Conservation (phyloP, 2,113 vertebrate genomes). For the Ginglymostoma cirratum region DNA sequence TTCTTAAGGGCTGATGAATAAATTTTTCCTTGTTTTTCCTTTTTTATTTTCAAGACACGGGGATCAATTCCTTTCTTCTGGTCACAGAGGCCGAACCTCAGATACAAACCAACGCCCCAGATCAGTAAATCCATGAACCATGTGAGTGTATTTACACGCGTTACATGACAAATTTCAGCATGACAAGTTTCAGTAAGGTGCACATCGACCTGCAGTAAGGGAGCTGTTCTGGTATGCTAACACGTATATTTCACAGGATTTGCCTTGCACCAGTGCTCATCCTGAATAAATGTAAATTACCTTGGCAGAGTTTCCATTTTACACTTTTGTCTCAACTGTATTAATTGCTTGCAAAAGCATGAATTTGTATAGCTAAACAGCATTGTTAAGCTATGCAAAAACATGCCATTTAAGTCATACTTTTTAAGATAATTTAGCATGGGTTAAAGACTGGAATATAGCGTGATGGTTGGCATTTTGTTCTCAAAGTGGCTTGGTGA, state of each 20-base stretch:
- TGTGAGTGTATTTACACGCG: constrained; percentile 55
- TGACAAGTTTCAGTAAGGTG: neutral
- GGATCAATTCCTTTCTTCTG: constrained; percentile 93
- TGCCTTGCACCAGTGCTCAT: neutral
- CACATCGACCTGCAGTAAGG: neutral
- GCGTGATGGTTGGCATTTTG: neutral
- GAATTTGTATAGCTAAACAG: neutral
- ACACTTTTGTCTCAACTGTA: neutral
- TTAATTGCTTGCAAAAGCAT: neutral
- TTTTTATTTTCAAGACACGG: constrained; percentile 65
- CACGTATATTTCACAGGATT: neutral
- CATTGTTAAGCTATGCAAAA: neutral
- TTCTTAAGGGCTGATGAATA: neutral
- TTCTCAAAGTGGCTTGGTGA: neutral
- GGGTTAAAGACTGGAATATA: neutral
- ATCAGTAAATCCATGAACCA: constrained; percentile 89
- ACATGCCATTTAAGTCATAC: neutral
- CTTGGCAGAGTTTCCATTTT: neutral
- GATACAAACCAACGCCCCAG: constrained; percentile 88
- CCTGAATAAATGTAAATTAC: neutral
- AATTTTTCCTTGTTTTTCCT: constrained; percentile 41
- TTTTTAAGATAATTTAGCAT: neutral
- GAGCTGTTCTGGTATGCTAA: neutral
- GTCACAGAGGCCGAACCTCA: constrained; percentile 93
- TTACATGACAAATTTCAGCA: too few species aligned